phyloP scores from a whole-genome alignment of 1,140 invertebrate genomes.

The Chrysopa pallens region DNA sequence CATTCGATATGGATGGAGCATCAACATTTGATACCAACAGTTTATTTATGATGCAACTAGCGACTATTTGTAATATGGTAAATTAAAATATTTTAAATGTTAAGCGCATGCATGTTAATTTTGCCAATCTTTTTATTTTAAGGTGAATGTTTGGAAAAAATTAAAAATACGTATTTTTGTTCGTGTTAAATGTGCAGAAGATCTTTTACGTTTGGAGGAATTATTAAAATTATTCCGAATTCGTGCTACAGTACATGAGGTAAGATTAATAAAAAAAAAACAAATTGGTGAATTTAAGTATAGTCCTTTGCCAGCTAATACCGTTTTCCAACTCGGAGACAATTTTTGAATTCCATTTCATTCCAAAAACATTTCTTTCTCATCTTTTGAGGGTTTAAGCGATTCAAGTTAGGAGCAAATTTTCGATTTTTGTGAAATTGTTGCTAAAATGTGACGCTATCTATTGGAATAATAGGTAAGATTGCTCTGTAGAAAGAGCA shows the following conservation, averaged over 20 bases:
- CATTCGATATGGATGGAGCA: conserved; percentile 43
- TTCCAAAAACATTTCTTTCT: too few species aligned
- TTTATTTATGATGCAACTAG: conserved; percentile 90
- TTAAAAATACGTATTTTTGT: conserved; percentile 70
- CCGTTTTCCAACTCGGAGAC: too few species aligned
- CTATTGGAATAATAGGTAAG: too few species aligned
- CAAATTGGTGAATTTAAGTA: too few species aligned
- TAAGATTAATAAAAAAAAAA: too few species aligned
- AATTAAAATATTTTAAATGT: background rate
- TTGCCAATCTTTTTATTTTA: conserved; percentile 20
- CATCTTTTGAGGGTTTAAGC: background rate
- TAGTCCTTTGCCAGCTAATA: too few species aligned
- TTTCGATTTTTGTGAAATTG: too few species aligned
- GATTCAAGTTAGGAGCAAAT: background rate
- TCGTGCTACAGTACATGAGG: conserved; percentile 37
- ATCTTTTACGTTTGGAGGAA: conserved; percentile 27
- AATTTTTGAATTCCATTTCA: too few species aligned
- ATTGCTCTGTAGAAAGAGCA: too few species aligned
- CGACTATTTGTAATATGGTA: conserved; percentile 69
- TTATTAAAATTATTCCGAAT: conserved; percentile 43
- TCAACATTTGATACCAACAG: conserved; percentile 63
- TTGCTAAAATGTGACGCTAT: too few species aligned
- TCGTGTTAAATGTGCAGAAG: conserved; percentile 34
- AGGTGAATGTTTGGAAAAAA: conserved; percentile 71
- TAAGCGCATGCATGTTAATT: background rate